Evolutionary conservation across 2,888 invertebrate species (phyloP), one percentile per base, ranked within the genome.

Genomic region (Tetanocera ferruginea): DNA sequence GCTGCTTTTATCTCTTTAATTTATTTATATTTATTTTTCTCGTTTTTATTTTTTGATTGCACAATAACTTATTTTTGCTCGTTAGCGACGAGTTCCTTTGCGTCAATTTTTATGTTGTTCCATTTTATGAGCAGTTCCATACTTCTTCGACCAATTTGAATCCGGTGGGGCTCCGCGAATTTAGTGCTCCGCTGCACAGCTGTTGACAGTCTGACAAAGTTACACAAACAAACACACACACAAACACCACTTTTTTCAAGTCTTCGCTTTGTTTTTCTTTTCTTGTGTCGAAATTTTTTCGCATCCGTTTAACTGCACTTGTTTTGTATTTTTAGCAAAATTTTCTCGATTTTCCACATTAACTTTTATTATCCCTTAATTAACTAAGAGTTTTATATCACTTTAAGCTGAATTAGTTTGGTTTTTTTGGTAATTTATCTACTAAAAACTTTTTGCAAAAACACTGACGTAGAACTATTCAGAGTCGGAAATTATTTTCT

Each of bases 101-200:
- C 19, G 37, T 64, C 31, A 28, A 17, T 31, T n/a, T 31, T 66
- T 11, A 31, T 5, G 66, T 23, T 67, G 43, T 23, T 28, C 5
- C 11, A 70, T 19, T 71, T 37, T 4, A 2, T 60, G 17, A 19
- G 73, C 60, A 31, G 37, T 25, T 62, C 62, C 73, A 73, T 73
- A 14, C 23, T 70, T 37, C 43, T 55, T 71, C 19, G 17, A 11
- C 69, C 52, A 60, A 25, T 28, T 11, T 37, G 6, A 23, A 14
- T 72, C 25, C 43, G 25, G 43, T 23, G 28, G 19, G 23, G 51
- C 67, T 75, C 55, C 67, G 66, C 37, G 55, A 37, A 52, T 67
- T 34, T 9, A 37, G 75, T 23, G 67, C 52, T 75, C 52, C 67
- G 66, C 31, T 14, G 17, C 55, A 75, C 75, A 75, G 66, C 67